Evolutionary conservation across 2,113 vertebrate species (phyloP).

Genomic region (Saccopteryx bilineata): DNA sequence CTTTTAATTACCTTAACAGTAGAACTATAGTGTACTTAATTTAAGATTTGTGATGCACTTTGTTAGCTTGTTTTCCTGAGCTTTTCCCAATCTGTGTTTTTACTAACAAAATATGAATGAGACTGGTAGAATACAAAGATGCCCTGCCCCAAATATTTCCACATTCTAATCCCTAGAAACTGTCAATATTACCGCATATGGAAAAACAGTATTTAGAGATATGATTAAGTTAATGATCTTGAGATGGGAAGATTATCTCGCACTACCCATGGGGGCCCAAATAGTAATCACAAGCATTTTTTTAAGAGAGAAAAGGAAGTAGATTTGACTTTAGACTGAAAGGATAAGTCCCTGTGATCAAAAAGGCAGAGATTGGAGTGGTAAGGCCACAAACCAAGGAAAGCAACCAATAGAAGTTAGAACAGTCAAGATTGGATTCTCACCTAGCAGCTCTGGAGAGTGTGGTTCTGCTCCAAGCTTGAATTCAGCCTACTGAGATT

Average conservation of each 20-base stretch:
- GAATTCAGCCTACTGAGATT: background rate
- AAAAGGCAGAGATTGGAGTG: background rate
- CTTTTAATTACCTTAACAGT: background rate
- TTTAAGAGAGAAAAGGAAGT: background rate
- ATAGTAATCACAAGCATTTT: background rate
- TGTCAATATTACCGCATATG: background rate
- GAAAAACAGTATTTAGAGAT: background rate
- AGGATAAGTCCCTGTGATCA: background rate
- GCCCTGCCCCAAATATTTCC: background rate
- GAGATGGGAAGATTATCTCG: background rate
- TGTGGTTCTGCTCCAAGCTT: background rate
- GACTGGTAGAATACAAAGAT: background rate
- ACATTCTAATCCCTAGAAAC: background rate
- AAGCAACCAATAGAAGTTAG: background rate
- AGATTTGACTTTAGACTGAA: background rate
- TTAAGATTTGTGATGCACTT: background rate
- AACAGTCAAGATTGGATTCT: background rate
- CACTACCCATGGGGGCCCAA: background rate
- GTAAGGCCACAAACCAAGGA: background rate
- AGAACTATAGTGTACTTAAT: background rate
- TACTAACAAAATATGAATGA: background rate
- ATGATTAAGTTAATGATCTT: background rate
- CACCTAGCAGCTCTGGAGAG: background rate
- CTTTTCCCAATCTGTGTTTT: background rate
- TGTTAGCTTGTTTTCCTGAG: background rate